These are phyloP conservation scores for Pelobates fuscus DNA, from an alignment of 2,113 vertebrate species.

Conservation along the genomic window DNA sequence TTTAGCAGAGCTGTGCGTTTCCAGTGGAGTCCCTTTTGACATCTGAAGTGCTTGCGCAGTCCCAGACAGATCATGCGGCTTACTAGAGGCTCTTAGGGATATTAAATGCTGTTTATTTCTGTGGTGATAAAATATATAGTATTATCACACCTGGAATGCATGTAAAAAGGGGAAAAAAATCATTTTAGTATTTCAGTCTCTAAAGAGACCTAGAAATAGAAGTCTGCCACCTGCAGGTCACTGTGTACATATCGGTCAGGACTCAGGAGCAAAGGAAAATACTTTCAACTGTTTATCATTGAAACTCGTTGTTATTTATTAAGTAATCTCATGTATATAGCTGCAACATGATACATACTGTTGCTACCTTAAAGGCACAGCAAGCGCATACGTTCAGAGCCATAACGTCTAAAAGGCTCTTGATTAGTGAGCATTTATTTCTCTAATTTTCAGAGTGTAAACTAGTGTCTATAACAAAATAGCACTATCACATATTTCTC, in stretches of 20 bases:
- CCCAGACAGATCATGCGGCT: slow-evolving; percentile 14
- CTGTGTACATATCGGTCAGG: neutral
- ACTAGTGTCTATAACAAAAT: too few species aligned
- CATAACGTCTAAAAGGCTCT: too few species aligned
- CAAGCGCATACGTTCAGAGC: too few species aligned
- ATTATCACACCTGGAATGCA: slow-evolving; percentile 17
- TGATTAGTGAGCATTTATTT: too few species aligned
- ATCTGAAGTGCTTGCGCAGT: slow-evolving; percentile 28
- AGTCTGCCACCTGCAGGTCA: slow-evolving; percentile 3
- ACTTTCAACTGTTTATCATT: too few species aligned
- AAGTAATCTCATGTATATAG: too few species aligned
- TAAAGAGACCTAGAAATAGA: slow-evolving; percentile 5
- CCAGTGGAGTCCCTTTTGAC: slow-evolving; percentile 36
- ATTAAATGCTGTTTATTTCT: slow-evolving; percentile 26
- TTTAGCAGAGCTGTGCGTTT: slow-evolving; percentile 15
- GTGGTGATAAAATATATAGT: slow-evolving; percentile 34
- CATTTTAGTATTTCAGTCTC: neutral
- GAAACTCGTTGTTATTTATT: too few species aligned
- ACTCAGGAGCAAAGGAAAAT: neutral
- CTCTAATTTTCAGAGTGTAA: too few species aligned
- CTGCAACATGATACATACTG: too few species aligned
- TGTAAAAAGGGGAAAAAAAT: slow-evolving; percentile 12
- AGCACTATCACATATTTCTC: too few species aligned
- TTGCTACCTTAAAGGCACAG: too few species aligned
- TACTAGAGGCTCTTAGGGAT: slow-evolving; percentile 10